Evolutionary conservation across 2,888 invertebrate species (phyloP).

Genomic region (Nezara viridula): DNA sequence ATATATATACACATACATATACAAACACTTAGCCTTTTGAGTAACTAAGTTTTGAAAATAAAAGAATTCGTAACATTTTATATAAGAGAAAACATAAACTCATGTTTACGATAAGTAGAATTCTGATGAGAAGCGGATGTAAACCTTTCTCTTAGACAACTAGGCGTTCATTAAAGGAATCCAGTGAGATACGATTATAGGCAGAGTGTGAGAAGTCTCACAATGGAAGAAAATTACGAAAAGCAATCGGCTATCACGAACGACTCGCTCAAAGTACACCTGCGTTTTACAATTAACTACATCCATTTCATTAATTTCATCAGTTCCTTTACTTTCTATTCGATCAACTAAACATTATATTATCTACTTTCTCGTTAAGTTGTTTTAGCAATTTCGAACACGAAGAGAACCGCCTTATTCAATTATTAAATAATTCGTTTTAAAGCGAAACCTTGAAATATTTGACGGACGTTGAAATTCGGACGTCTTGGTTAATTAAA

Average conservation of each 20-base stretch:
- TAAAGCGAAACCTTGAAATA: too few relatives aligned
- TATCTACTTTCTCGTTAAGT: neutral
- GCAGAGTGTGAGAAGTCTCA: neutral
- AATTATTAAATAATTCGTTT: too few relatives aligned
- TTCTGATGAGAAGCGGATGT: constrained; percentile 6
- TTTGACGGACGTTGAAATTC: too few relatives aligned
- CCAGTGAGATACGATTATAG: neutral
- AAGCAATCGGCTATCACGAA: neutral
- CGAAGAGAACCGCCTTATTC: neutral
- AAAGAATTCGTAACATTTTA: too few relatives aligned
- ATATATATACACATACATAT: too few relatives aligned
- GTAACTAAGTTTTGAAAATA: too few relatives aligned
- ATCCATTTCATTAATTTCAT: neutral
- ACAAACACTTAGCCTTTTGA: too few relatives aligned
- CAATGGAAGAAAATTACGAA: neutral
- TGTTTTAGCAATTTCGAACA: neutral
- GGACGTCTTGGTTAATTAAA: too few relatives aligned
- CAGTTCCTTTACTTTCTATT: neutral
- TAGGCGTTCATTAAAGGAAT: neutral
- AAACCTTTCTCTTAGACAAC: constrained; percentile 3
- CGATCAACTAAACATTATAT: neutral
- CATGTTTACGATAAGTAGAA: neutral
- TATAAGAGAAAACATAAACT: neutral
- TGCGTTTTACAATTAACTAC: neutral
- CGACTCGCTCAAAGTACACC: neutral